Evolutionary conservation across 2,888 invertebrate genomes (phyloP), one percentile per base, ranked within the genome.

Genomic region (Drosophila paramelanica): DNA sequence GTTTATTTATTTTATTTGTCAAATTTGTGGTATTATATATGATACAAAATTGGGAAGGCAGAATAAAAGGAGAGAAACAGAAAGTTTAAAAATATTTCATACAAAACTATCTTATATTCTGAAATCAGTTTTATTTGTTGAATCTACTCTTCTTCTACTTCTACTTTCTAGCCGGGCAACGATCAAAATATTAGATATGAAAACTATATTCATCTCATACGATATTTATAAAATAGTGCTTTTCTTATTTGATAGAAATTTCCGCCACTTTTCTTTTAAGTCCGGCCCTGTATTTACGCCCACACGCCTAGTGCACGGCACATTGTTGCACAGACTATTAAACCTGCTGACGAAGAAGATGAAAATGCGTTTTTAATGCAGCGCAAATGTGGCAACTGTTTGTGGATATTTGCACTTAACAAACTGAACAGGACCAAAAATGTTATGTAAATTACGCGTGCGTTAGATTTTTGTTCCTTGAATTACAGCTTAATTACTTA

Each of bases 331-430:
- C 58, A 72, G 69, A 55, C 87, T 81, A 84, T 87, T 81, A 81
- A 84, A 58, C 77, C 65, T 69, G 69, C 70, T 52, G 66, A 53
- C 58, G 49, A 53, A 39, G 56, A 39, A 52, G 67, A 78, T 81
- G 70, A 71, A 79, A 87, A 84, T 87, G 84, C 71, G 71, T 81
- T 83, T 84, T 87, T 84, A 83, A 83, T 87, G 87, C 81, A 84
- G 72, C 79, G 80, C 70, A 81, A 83, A 77, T 86, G 81, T 72
- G 74, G 81, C 81, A 81, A 81, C 61, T 79, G 61, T 55, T 73
- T 58, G 68, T 79, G 61, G 43, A 61, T 67, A 61, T 49, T 67
- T 39, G 45, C 67, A 57, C 76, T 67, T 62, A 72, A 58, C 64
- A 55, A 61, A 74, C 73, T 69, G 64, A 56, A 69, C 14, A 46